Percentiles rank a stretch among this genome's conserved stretches.
Evolutionary conservation across 2,113 vertebrate genomes (phyloP).

Genomic region (Dendrocopos noguchii): DNA sequence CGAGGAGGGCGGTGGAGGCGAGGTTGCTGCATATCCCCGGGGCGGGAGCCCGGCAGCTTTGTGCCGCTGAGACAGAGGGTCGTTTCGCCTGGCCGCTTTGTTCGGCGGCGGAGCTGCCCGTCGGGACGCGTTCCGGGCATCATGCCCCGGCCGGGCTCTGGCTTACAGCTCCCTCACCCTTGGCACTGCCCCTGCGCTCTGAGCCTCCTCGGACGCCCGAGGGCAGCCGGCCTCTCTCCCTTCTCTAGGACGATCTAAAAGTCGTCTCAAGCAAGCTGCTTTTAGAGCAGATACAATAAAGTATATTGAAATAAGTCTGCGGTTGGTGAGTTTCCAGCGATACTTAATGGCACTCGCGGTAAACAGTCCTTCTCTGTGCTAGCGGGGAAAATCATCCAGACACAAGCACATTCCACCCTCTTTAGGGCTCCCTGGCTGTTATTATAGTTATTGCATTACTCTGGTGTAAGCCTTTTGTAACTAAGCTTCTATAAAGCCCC

Average conservation of each 20-base stretch:
- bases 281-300: slow-evolving; percentile 61
- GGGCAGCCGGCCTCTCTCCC: neutral
- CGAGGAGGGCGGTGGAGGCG: neutral
- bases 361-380: slow-evolving; percentile 74
- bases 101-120: neutral
- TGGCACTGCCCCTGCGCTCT: neutral
- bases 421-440: slow-evolving; percentile 66
- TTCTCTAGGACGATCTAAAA: neutral
- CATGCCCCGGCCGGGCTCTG: neutral
- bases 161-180: neutral
- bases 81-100: neutral
- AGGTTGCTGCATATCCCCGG: neutral
- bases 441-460: slow-evolving; percentile 69
- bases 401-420: slow-evolving; percentile 71
- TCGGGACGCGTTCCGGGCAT: neutral
- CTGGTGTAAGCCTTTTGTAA: slow-evolving; percentile 73
- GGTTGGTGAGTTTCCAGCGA: slow-evolving; percentile 72
- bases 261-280: slow-evolving; percentile 34
- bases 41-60: neutral
- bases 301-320: slow-evolving; percentile 70
- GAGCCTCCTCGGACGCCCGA: neutral
- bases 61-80: neutral
- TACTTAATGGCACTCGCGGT: slow-evolving; percentile 68
- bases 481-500: slow-evolving; percentile 70
- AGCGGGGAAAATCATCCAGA: slow-evolving; percentile 75